Conservation (phyloP, 2,113 vertebrate species). For the Taurulus bubalis region DNA sequence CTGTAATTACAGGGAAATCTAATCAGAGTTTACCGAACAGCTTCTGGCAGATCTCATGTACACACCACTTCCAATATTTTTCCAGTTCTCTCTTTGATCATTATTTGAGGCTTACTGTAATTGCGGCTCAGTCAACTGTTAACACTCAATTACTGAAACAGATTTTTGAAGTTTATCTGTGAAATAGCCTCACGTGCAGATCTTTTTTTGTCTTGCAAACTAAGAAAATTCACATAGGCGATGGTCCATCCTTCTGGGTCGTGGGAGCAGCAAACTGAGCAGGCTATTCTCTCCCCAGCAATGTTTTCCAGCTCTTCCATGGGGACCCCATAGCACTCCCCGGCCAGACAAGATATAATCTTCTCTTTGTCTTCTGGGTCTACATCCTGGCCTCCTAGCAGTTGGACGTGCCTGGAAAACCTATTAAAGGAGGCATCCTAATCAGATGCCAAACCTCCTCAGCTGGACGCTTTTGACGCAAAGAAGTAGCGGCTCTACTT, state of each 20-base stretch:
- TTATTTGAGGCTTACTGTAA: conserved; percentile 36
- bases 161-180: conserved; percentile 17
- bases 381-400: not conserved
- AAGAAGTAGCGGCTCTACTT: not conserved
- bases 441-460: not conserved
- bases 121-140: conserved; percentile 54
- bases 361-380: not conserved
- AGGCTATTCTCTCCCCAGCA: not conserved
- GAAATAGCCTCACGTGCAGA: not conserved
- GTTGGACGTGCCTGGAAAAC: not conserved
- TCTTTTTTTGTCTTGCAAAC: conserved; percentile 13
- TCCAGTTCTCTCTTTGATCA: conserved; percentile 20
- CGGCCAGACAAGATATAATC: not conserved
- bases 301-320: not conserved
- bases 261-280: too few species aligned
- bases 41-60: conserved; percentile 14
- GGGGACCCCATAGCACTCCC: not conserved
- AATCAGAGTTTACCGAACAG: conserved; percentile 39
- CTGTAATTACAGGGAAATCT: conserved; percentile 30
- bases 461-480: not conserved
- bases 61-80: conserved; percentile 29
- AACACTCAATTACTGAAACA: conserved; percentile 56
- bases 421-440: not conserved
- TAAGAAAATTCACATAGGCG: not conserved
- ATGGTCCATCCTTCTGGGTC: too few species aligned